Percentiles rank a stretch among this genome's conserved stretches.
Conservation (phyloP, 2,888 invertebrate species). For the Cordilura impudica region DNA sequence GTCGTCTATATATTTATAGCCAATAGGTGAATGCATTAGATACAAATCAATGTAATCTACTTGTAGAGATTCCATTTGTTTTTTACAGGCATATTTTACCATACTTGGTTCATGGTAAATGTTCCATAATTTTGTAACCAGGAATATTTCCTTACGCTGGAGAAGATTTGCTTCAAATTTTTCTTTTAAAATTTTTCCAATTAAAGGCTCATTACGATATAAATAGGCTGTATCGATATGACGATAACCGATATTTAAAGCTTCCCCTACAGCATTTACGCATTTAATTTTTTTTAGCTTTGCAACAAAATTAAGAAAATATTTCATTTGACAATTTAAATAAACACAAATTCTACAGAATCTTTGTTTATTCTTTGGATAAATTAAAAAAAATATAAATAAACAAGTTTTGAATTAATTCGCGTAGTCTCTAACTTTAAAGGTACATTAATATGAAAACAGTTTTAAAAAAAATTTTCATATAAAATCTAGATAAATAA, state of each 20-base stretch:
- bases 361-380: too few species aligned
- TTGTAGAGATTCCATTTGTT: conserved; percentile 82
- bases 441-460: too few species aligned
- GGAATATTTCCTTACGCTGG: conserved; percentile 82
- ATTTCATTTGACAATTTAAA: too few species aligned
- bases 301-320: too few species aligned
- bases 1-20: conserved; percentile 78
- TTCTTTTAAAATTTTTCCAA: conserved; percentile 81
- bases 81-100: conserved; percentile 78
- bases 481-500: too few species aligned
- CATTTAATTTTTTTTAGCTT: conserved; percentile 83
- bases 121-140: conserved; percentile 79
- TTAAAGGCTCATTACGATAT: conserved; percentile 84
- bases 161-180: conserved; percentile 81
- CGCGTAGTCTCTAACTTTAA: too few species aligned
- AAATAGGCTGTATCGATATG: conserved; percentile 83
- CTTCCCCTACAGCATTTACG: conserved; percentile 82
- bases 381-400: too few species aligned
- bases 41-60: conserved; percentile 88
- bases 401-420: too few species aligned
- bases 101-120: conserved; percentile 67
- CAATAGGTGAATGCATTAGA: conserved; percentile 89
- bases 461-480: too few species aligned
- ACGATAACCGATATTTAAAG: conserved; percentile 85
- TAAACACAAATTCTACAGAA: too few species aligned